A percentile compares a stretch with the other conserved stretches of the same genome.
Evolutionary conservation across 2,888 invertebrate genomes (phyloP).

Genomic region (Lycocerus yunnanus): DNA sequence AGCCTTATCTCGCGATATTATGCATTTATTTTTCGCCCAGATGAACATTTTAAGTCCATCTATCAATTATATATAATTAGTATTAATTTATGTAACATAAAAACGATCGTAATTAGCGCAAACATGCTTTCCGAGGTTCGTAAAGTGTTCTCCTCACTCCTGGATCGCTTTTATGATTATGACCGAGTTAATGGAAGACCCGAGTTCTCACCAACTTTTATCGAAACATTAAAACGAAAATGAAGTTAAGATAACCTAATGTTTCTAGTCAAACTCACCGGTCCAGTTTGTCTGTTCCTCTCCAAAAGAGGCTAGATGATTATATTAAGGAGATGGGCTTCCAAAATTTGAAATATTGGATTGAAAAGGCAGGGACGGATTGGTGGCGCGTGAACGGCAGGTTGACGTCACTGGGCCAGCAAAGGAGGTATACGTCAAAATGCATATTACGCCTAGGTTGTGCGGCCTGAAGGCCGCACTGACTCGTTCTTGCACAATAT

Average conservation of each 20-base stretch:
- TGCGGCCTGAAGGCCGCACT: no score
- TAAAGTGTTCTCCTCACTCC: neutral
- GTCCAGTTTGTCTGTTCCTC: neutral
- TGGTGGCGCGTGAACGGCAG: no score
- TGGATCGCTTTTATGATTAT: neutral
- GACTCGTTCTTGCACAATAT: no score
- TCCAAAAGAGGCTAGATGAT: neutral
- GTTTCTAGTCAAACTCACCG: neutral
- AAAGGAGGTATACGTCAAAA: no score
- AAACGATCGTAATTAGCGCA: neutral
- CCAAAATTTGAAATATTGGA: no score
- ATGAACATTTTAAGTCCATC: neutral
- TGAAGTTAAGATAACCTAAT: conserved; percentile 5
- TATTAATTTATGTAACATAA: conserved; percentile 3
- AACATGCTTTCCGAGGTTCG: neutral
- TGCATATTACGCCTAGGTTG: no score
- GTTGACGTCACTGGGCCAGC: no score
- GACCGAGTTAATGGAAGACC: conserved; percentile 5
- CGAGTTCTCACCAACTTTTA: conserved; percentile 11
- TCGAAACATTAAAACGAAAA: conserved; percentile 1
- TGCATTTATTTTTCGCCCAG: neutral
- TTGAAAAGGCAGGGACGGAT: no score
- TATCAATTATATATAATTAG: neutral
- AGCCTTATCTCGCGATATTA: conserved; percentile 22
- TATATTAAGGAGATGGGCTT: neutral